These are phyloP conservation scores for Actenoides hombroni DNA, from an alignment of 2,113 vertebrate genomes.

Conservation along the genomic window DNA sequence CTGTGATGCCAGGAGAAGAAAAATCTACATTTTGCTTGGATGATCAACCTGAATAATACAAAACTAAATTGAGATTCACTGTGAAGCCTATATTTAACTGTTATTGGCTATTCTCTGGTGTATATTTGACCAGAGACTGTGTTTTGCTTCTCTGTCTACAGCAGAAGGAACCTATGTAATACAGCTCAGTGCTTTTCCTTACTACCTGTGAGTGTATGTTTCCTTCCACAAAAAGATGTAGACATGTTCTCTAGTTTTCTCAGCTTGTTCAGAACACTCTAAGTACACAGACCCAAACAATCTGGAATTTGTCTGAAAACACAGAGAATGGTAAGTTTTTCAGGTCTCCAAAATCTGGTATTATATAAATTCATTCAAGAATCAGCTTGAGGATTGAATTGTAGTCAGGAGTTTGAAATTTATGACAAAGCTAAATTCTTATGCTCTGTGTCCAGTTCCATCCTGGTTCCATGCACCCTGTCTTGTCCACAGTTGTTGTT, in stretches of 20 bases:
- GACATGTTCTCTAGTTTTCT: not conserved
- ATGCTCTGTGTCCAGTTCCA: not conserved
- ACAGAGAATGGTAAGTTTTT: not conserved
- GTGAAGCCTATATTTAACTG: not conserved
- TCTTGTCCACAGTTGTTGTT: not conserved
- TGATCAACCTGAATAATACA: not conserved
- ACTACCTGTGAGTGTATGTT: not conserved
- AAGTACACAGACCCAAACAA: not conserved
- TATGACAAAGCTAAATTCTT: not conserved
- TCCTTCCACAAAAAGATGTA: not conserved
- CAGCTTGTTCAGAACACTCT: not conserved
- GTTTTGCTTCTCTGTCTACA: not conserved
- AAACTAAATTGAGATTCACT: not conserved
- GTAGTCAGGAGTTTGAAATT: not conserved
- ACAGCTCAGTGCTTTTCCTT: not conserved
- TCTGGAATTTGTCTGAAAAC: not conserved
- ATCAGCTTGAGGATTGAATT: not conserved
- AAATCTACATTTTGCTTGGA: not conserved
- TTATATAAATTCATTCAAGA: not conserved
- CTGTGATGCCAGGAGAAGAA: not conserved
- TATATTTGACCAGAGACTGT: accelerated
- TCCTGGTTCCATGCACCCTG: accelerated
- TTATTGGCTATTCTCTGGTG: not conserved
- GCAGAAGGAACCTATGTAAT: not conserved
- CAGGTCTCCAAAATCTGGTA: not conserved